These are phyloP conservation scores for Zosterops borbonicus DNA, from an alignment of 2,113 vertebrate species.

Conservation along the genomic window DNA sequence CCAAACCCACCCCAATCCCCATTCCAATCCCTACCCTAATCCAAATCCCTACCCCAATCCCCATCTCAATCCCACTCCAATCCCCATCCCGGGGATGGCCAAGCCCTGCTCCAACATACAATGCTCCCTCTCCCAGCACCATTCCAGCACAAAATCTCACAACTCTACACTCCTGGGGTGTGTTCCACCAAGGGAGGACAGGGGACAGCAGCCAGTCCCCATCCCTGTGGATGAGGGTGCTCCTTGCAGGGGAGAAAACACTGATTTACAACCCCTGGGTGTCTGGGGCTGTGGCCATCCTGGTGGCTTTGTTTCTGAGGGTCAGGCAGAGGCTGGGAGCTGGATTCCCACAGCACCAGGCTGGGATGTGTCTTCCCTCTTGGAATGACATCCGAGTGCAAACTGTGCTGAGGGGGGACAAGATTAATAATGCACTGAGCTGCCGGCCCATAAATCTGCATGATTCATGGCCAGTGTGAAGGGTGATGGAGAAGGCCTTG, in stretches of 20 bases:
- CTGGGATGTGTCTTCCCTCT: not conserved
- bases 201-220: not conserved
- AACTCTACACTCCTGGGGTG: not conserved
- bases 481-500: conserved; percentile 39
- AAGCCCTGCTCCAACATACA: not conserved
- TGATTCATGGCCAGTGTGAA: not conserved
- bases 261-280: not conserved
- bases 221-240: not conserved
- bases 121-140: not conserved
- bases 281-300: not conserved
- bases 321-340: not conserved
- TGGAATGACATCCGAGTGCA: not conserved
- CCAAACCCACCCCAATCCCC: accelerated
- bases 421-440: not conserved
- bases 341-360: not conserved
- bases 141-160: not conserved
- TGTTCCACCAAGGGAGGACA: not conserved
- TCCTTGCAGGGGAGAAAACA: not conserved
- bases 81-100: accelerated
- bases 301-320: accelerated
- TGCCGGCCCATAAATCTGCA: not conserved
- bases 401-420: not conserved
- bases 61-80: accelerated
- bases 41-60: not conserved
- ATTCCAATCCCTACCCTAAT: not conserved